Base-by-base conservation (phyloP, 2,888 invertebrate genomes). In the Resseliella maxima region DNA sequence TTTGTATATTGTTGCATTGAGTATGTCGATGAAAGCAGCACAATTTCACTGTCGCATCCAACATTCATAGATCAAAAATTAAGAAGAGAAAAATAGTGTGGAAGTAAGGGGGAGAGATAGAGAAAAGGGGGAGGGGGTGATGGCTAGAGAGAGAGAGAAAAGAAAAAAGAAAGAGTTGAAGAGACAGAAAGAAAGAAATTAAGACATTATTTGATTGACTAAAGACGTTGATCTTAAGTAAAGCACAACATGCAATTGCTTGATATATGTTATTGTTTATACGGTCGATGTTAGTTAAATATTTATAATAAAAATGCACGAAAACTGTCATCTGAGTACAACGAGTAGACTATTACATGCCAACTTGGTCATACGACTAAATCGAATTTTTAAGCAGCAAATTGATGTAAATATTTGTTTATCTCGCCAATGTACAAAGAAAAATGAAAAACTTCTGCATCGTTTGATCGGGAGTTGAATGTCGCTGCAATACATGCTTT, bases 331-430 rank as follows among this genome's bases (percentile, higher is more conserved):
- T n/a, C 38, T 83, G 83, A 83, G 24, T n/a, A n/a, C n/a, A n/a
- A n/a, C 38, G 83, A 83, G 38, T 38, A 72, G 83, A 83, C 8
- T 27, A 59, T 27, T n/a, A n/a, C n/a, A 38, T 38, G 83, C n/a
- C n/a, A n/a, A n/a, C n/a, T n/a, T n/a, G n/a, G n/a, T n/a, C n/a
- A n/a, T 83, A 24, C 8, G 21, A n/a, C 83, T n/a, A 83, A 83
- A 83, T 36, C 38, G 38, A 21, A 31, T 24, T 83, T 1, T 83
- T 38, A 83, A 72, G 31, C 72, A 72, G 59, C 27, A 24, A 59
- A 81, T 81, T 81, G 36, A 15, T 81, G 81, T 81, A 83, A 83
- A 83, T 83, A 83, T 83, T 83, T 83, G 83, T 83, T 83, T 35
- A 72, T 72, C 72, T 72, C 72, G 72, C 72, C 12, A 59, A 59